Conservation (phyloP, 2,888 invertebrate species). For the Drosophila kokeensis region DNA sequence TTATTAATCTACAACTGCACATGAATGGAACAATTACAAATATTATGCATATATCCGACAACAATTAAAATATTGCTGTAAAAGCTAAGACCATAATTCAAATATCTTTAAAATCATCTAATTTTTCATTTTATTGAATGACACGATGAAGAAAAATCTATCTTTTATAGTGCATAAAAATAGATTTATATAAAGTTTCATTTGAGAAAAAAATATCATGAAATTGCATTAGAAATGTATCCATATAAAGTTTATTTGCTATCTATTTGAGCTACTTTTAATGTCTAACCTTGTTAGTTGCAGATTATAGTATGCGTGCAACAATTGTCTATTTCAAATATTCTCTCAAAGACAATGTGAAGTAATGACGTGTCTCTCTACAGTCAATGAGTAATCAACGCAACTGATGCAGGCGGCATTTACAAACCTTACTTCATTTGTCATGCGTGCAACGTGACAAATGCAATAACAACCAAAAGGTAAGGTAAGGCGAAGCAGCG, state of each 20-base stretch:
- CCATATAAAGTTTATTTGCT: too few species aligned
- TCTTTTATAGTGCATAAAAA: too few species aligned
- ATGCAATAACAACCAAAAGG: constrained; percentile 18
- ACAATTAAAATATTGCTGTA: neutral
- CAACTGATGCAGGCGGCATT: constrained; percentile 13
- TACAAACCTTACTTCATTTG: constrained; percentile 46
- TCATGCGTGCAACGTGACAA: constrained; percentile 63
- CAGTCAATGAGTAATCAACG: constrained; percentile 48
- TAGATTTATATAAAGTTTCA: too few species aligned
- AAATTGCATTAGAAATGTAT: neutral
- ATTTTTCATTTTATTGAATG: neutral
- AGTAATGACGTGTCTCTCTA: constrained; percentile 31
- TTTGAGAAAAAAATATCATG: neutral
- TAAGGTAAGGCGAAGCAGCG: constrained; percentile 13
- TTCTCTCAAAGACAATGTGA: constrained; percentile 8
- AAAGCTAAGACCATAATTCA: neutral
- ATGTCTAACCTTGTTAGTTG: too few species aligned
- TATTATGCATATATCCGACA: neutral
- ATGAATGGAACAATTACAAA: neutral
- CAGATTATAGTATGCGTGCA: neutral
- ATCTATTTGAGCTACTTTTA: neutral
- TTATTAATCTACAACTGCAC: constrained; percentile 6
- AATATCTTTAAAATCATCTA: neutral
- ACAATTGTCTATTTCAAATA: neutral
- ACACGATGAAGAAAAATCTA: too few species aligned